Evolutionary conservation across 2,888 invertebrate species (phyloP).

Genomic region (Crioceris asparagi): DNA sequence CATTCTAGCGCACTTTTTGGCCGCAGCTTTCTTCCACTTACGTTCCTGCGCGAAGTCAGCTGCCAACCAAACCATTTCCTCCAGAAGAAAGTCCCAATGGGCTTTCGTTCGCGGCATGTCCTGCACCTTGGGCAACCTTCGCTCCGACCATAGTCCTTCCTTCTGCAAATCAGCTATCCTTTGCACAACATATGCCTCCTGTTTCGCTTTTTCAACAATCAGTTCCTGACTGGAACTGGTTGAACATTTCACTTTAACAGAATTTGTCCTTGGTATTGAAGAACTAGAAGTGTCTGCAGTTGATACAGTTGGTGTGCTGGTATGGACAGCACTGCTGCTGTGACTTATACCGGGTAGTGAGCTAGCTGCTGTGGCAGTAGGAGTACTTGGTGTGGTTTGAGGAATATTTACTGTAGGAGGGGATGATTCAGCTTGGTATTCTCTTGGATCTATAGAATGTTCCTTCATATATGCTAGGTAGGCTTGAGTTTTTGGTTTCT

Average conservation of each 20-base stretch:
- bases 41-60: slow-evolving; percentile 96
- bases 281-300: slow-evolving; percentile 4
- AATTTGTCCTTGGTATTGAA: slow-evolving; percentile 10
- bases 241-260: slow-evolving; percentile 16
- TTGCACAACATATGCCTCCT: slow-evolving; percentile 90
- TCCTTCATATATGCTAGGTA: slow-evolving; percentile 66
- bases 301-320: slow-evolving; percentile 12
- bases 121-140: slow-evolving; percentile 73
- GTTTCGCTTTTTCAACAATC: slow-evolving; percentile 77
- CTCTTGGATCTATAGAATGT: slow-evolving; percentile 34
- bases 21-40: slow-evolving; percentile 94
- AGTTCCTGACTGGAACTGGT: slow-evolving; percentile 50
- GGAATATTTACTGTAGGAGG: slow-evolving; percentile 29
- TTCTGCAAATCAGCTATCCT: slow-evolving; percentile 85
- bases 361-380: slow-evolving; percentile 32
- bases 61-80: slow-evolving; percentile 98
- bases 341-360: slow-evolving; percentile 34
- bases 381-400: slow-evolving; percentile 28
- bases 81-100: slow-evolving; percentile 97
- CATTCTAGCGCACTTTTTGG: slow-evolving; percentile 85
- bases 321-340: slow-evolving; percentile 14
- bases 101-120: slow-evolving; percentile 65
- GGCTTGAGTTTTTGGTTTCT: slow-evolving; percentile 64
- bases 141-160: slow-evolving; percentile 91
- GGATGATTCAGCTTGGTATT: slow-evolving; percentile 17